These are phyloP conservation scores for Leucophenga montana DNA, from an alignment of 2,888 invertebrate genomes.

Conservation along the genomic window DNA sequence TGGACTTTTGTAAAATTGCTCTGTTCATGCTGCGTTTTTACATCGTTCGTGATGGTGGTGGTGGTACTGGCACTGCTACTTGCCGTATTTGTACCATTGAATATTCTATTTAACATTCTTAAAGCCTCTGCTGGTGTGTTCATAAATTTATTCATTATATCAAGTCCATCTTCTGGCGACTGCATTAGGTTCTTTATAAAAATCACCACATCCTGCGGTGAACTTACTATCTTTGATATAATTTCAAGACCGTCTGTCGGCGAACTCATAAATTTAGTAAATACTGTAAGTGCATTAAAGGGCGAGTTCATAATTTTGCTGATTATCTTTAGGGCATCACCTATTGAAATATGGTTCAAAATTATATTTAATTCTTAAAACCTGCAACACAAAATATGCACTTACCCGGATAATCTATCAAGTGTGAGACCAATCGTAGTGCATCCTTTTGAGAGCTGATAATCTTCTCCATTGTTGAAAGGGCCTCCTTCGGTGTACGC, in stretches of 20 bases:
- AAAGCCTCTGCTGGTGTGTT: slow-evolving; percentile 72
- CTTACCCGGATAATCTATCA: slow-evolving; percentile 71
- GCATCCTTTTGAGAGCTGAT: slow-evolving; percentile 72
- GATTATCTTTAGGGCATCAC: slow-evolving; percentile 72
- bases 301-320: slow-evolving; percentile 74
- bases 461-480: slow-evolving; percentile 69
- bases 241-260: slow-evolving; percentile 74
- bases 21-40: not conserved
- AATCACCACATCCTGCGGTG: slow-evolving; percentile 72
- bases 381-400: not conserved
- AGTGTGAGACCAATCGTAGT: slow-evolving; percentile 70
- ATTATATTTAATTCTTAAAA: slow-evolving; percentile 2
- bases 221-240: slow-evolving; percentile 72
- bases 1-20: not conserved
- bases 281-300: slow-evolving; percentile 73
- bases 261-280: slow-evolving; percentile 73
- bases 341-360: slow-evolving; percentile 42
- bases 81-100: slow-evolving; percentile 59
- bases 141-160: slow-evolving; percentile 73
- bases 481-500: slow-evolving; percentile 70
- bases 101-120: slow-evolving; percentile 70
- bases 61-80: not conserved
- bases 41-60: not conserved
- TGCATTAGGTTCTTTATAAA: slow-evolving; percentile 73
- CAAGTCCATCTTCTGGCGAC: slow-evolving; percentile 72